Evolutionary conservation across 2,113 vertebrate genomes (phyloP), one percentile per base, ranked within the genome.

Genomic region (Stegastes partitus): DNA sequence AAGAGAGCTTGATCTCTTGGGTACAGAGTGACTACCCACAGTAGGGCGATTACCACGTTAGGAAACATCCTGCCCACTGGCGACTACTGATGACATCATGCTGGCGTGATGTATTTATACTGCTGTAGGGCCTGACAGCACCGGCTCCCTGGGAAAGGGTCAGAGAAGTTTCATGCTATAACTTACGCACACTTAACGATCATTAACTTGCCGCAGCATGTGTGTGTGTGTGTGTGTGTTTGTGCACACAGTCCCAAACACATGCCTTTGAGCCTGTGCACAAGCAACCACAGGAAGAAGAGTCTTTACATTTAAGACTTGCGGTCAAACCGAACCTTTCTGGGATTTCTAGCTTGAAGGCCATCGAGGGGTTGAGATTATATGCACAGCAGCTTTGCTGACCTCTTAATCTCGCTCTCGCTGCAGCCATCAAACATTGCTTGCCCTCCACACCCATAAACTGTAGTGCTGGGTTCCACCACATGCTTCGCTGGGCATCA

Each of bases 41-140:
- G 89, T 68, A 79, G 89, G 79, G 75, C 31, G 81, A 93, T 93
- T 92, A 93, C 89, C 83, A 82, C 82, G 69, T 91, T 89, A 87
- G 88, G 88, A 92, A 86, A 93, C 88, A 90, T 94, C 91, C 89
- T 93, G 92, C 80, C 88, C 82, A 62, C 79, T 78, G 84, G 85
- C 81, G 58, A 85, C 89, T 79, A 31, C 81, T 80, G 81, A 90
- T 93, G 93, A 93, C 93, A 93, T 93, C 91, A 94, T 91, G 73
- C 67, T 85, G 79, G 68, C 45, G 26, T 87, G 88, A 91, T 92
- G 86, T 85, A 90, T 93, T 87, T 91, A 79, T 82, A 57, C 81
- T 74, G 81, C 85, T 84, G 77, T 51, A 63, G 56, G 64, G 50
- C 65, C 72, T 73, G 85, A 88, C 85, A 81, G 85, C 78, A 4